Base-by-base conservation (phyloP, 2,888 invertebrate genomes). In the Lasioglossum vierecki region DNA sequence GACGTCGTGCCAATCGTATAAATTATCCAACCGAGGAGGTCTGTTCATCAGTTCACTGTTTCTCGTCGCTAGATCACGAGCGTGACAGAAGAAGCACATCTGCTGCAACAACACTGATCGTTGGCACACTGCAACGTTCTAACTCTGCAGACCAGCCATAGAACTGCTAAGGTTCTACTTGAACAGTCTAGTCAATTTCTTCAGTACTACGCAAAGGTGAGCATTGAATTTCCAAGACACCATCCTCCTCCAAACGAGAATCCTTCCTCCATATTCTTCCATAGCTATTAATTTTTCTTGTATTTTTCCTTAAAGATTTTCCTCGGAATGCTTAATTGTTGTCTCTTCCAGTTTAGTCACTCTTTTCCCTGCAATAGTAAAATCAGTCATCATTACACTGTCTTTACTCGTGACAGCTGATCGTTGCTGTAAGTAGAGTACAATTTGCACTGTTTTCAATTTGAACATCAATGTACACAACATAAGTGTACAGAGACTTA, bases 141-240 rank as follows among this genome's bases (percentile, higher is more conserved):
- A 63, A 35, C 70, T 35, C 30, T 83, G 63, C 63, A 6, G 30
- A 63, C 80, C 79, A 66, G 41, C 63, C 82, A 77, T 87, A 91
- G 91, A 91, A 92, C 90, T 90, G n/a, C 60, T 11, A 63, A 76
- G 84, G 91, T 92, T 92, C 91, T 91, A 89, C 86, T 87, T 26
- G 6, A 57, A 85, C 80, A 41, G 76, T 91, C 91, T 89, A 87
- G 88, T 92, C 91, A 84, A 46, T 87, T 79, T 75, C 66, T 74
- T 41, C 88, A 84, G 86, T 88, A 89, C 53, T 82, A 84, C 87
- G 8, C 22, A 92, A 73, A 93, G 90, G 92, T 92, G 83, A 91
- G 88, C 80, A 13, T 22, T 68, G n/a, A 22, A 4, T 68, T 9
- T 35, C 22, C 1, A 22, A 39, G 3, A 4, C 8, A 15, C 35